Evolutionary conservation across 2,113 vertebrate species (phyloP), one percentile per base, ranked within the genome.

Genomic region (Bos javanicus): DNA sequence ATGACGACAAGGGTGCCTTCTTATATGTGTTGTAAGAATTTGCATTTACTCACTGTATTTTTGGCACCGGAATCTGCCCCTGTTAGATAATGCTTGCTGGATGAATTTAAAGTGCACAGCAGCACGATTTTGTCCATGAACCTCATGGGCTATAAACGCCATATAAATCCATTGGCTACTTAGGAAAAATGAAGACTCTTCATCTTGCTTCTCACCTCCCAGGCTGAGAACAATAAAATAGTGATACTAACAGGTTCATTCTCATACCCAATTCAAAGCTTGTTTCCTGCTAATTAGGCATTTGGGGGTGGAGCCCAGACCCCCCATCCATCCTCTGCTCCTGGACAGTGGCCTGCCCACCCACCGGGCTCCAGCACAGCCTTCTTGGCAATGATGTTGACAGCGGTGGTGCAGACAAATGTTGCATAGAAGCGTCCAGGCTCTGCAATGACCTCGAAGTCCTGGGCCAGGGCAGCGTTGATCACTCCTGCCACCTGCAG

Each of bases 341-440:
- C 15, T 3, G 33, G 43, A 17, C 39, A 3, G 33, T 3, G 26
- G 23, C 76, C n/a, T 36, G 60, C 56, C 36, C 14, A 50, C 82
- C 39, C 50, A 97, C 87, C 30, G 0, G 95, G 54, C 48, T 57
- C 78, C 56, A 67, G n/a, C 71, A 95, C 71, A 1, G 48, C 30
- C 90, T 97, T 98, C 95, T 97, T 97, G 78, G 62, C 80, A 16
- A 93, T 97, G 83, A 96, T 88, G 28, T 92, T 97, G 59, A 96
- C 56, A 1, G 94, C 89, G 0, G 92, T 67, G 2, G 9, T 97
- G 91, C 90, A 98, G 2, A 97, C 89, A 11, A 97, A 59, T 1
- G 26, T 60, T 0, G 15, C 30, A 4, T 94, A 93, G 87, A 97
- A 98, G 36, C 46, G 4, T 10, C 98, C 96, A 0, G 91, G 96